phyloP scores from a whole-genome alignment of 1,140 invertebrate species.

The Bradynema listronoti region DNA sequence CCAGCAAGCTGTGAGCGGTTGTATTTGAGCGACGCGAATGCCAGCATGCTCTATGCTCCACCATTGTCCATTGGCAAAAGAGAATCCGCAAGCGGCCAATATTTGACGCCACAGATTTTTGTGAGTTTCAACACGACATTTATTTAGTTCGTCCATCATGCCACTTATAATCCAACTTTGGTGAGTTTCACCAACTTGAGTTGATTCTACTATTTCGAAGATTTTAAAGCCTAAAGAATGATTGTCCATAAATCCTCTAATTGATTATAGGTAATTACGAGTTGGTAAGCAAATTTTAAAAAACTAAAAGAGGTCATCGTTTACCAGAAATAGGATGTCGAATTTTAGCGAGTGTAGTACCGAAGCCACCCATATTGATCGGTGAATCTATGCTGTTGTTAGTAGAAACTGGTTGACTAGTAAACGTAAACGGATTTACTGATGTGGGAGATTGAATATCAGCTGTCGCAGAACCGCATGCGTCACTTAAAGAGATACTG shows the following conservation, averaged over 20 bases:
- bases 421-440: no score
- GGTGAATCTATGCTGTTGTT: no score
- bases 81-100: conserved; percentile 32
- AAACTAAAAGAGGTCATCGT: neutral
- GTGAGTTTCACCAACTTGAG: no score
- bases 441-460: no score
- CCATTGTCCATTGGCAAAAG: conserved; percentile 38
- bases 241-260: neutral
- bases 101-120: conserved; percentile 38
- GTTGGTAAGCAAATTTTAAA: neutral
- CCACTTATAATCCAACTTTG: conserved; percentile 36
- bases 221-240: conserved; percentile 43
- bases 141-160: conserved; percentile 36
- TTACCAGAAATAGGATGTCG: conserved; percentile 49
- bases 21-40: conserved; percentile 28
- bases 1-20: conserved; percentile 26
- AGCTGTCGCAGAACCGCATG: no score
- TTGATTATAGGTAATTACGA: neutral
- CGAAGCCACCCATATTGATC: conserved; percentile 3
- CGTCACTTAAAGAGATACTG: conserved; percentile 38
- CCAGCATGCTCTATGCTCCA: conserved; percentile 45
- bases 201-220: conserved; percentile 36
- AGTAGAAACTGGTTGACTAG: no score
- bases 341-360: conserved; percentile 38
- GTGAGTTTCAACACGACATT: conserved; percentile 36